Conservation (phyloP, 2,888 invertebrate genomes). For the Sympetrum striolatum region DNA sequence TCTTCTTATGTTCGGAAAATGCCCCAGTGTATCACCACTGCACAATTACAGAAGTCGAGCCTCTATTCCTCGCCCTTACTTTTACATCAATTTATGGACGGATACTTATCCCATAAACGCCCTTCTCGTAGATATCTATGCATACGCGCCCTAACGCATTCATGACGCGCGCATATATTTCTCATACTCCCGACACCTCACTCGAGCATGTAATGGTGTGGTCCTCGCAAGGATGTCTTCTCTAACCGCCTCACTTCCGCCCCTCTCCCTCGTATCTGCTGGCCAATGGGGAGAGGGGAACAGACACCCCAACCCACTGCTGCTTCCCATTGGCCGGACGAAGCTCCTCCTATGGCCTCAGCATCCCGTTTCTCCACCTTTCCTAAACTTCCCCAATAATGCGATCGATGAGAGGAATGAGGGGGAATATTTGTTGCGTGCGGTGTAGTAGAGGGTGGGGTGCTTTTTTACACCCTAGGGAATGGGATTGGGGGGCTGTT, state of each 20-base stretch:
- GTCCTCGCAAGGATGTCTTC: not conserved
- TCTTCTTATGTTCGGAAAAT: no score
- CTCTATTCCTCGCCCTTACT: no score
- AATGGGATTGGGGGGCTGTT: conserved; percentile 1
- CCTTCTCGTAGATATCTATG: not conserved
- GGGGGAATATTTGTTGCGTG: not conserved
- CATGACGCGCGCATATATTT: not conserved
- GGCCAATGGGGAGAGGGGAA: not conserved
- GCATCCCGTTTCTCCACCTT: not conserved
- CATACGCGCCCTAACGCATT: not conserved
- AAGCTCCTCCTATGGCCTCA: not conserved
- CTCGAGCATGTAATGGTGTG: not conserved
- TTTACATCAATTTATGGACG: no score
- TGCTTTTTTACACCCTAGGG: not conserved
- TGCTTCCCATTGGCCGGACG: not conserved
- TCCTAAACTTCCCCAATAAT: not conserved
- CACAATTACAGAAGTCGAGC: no score
- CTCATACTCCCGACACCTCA: not conserved
- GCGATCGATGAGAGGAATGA: not conserved
- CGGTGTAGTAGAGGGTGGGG: not conserved
- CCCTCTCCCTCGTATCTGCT: not conserved
- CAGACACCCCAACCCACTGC: not conserved
- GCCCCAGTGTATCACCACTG: no score
- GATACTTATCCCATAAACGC: no score
- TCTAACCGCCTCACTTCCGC: not conserved